Percentiles rank a stretch among this genome's conserved stretches.
These are phyloP conservation scores for Orchestes rusci DNA, from an alignment of 2,888 invertebrate species.

Conservation along the genomic window DNA sequence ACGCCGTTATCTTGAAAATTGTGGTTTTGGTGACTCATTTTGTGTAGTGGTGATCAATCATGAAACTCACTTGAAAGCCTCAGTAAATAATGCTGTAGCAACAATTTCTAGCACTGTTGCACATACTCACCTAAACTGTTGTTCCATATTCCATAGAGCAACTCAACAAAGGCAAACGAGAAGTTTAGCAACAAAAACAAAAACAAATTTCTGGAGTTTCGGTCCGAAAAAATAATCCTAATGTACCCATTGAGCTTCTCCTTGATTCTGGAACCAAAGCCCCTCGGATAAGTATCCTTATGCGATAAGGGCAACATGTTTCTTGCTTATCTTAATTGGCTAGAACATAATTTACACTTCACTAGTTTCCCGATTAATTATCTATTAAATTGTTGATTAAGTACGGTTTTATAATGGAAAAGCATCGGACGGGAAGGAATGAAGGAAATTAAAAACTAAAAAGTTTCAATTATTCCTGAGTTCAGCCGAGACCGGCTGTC, in stretches of 20 bases:
- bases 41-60: too few relatives aligned
- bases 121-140: slow-evolving; percentile 66
- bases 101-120: too few relatives aligned
- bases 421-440: background rate
- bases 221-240: slow-evolving; percentile 84
- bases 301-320: slow-evolving; percentile 70
- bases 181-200: slow-evolving; percentile 87
- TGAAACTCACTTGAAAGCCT: too few relatives aligned
- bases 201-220: slow-evolving; percentile 89
- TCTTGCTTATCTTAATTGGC: background rate
- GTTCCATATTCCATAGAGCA: slow-evolving; percentile 86
- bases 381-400: background rate
- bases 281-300: slow-evolving; percentile 59
- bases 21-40: too few relatives aligned
- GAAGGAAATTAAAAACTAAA: background rate
- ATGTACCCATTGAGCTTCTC: slow-evolving; percentile 72
- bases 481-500: slow-evolving; percentile 21
- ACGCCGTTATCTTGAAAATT: too few relatives aligned
- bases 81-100: too few relatives aligned
- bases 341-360: slow-evolving; percentile 6
- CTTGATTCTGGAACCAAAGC: slow-evolving; percentile 56
- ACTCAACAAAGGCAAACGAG: slow-evolving; percentile 94
- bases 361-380: background rate
- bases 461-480: background rate
- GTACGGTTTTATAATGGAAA: background rate